phyloP scores from a whole-genome alignment of 23 tunicate genomes.

The Styela plicata region DNA sequence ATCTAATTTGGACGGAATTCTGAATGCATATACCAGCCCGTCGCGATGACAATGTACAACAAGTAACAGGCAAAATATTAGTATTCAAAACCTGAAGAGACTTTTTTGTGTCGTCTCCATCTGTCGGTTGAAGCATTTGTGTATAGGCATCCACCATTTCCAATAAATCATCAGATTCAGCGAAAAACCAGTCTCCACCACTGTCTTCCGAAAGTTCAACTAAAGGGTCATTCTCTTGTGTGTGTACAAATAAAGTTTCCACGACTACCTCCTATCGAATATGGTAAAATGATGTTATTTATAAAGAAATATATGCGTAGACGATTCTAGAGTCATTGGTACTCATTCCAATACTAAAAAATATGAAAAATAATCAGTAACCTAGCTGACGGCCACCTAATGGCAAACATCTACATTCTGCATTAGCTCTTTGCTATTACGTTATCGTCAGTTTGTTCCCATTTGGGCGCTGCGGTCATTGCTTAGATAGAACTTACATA shows the following conservation, averaged over 20 bases:
- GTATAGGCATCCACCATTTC: conserved; percentile 40
- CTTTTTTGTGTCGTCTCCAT: conserved; percentile 37
- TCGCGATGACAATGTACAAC: not conserved
- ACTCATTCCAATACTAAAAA: too few relatives aligned
- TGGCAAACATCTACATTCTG: too few relatives aligned
- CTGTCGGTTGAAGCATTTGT: conserved; percentile 20
- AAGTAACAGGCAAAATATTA: not conserved
- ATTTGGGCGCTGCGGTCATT: too few relatives aligned
- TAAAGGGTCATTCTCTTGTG: not conserved
- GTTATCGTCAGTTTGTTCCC: too few relatives aligned
- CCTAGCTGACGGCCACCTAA: too few relatives aligned
- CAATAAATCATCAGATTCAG: conserved; percentile 8
- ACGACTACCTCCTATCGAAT: conserved; percentile 16
- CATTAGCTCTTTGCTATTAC: too few relatives aligned
- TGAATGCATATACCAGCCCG: not conserved
- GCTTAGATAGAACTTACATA: too few relatives aligned
- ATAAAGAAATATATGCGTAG: too few relatives aligned
- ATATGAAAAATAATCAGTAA: too few relatives aligned
- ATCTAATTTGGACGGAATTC: not conserved
- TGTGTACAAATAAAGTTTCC: not conserved
- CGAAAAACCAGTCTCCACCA: conserved; percentile 48
- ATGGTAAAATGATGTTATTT: too few relatives aligned
- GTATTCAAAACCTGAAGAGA: not conserved
- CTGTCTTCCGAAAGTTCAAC: not conserved
- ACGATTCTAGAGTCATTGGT: too few relatives aligned